Base-by-base conservation (phyloP, 2,888 invertebrate genomes). In the Tachina fera region DNA sequence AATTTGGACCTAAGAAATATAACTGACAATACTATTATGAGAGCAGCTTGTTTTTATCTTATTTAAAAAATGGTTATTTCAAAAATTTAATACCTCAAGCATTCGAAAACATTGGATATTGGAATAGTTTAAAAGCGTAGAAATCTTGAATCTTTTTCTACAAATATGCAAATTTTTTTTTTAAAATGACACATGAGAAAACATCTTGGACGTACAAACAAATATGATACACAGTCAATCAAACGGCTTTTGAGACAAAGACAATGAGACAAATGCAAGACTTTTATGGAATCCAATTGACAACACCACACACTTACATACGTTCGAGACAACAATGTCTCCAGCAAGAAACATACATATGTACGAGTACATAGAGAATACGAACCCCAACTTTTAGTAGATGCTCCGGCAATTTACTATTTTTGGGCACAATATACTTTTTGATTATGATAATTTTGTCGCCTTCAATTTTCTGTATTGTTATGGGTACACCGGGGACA, bases 391-490 rank as follows among this genome's bases (percentile, higher is more conserved):
- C 91, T 92, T 92, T 89, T 65, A 90, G 89, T 85, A 92, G 91
- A 89, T 91, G 90, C 58, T 91, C 92, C 89, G 92, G 92, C 84
- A 92, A 89, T 92, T 92, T 92, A 88, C 92, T 91, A 88, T 92
- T 92, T 89, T 93, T 92, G 74, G 92, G 93, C 76, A 92, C 90
- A 60, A 91, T 89, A 81, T 93, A 91, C 88, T 92, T 92, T 89
- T 93, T 92, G 79, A 93, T 93, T 71, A 93, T 92, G 45, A 93
- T 92, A 61, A 93, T 93, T 88, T 93, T 93, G 89, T 93, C 93
- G 79, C 93, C 93, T 89, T 92, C 93, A 88, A 93, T 92, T 87
- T 89, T 92, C 77, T 93, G 92, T 76, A 93, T 92, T 6, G 92
- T 93, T 81, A 93, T 92, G 16, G 92, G 92, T 47, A 92, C 92